Base-by-base conservation (phyloP, 2,888 invertebrate species). In the Pseudoips prasinana region DNA sequence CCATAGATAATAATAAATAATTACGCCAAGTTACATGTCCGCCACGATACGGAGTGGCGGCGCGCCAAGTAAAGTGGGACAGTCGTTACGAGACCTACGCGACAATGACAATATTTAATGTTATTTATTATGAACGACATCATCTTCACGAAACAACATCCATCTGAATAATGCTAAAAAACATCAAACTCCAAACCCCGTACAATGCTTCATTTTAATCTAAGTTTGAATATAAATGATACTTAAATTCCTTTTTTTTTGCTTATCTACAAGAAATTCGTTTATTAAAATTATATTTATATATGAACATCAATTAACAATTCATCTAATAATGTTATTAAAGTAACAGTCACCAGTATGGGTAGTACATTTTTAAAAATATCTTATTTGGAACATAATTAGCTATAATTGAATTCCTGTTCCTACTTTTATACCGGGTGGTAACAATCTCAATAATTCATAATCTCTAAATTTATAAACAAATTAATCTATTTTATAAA, bases 371-470 rank as follows among this genome's bases (percentile, higher is more conserved):
- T 65, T 65, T 62, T 64, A 66, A 54, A 42, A 51, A 64, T 61
- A 69, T 61, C 48, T 59, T 55, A 56, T 64, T 64, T 58, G 43
- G 64, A 74, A 77, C 69, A 65, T 63, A 72, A 72, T 62, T 64
- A 59, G 56, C 58, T 71, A 64, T 65, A 51, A 59, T 70, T 60
- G 57, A 67, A 64, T 70, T 67, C 63, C 69, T 72, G 66, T 66
- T 67, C 62, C 63, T 69, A 68, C 47, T 63, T 69, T 62, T 79
- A 78, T 62, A 76, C 83, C 84, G 75, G 83, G 75, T 84, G 85
- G 86, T 86, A 85, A 87, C 86, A 84, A 86, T 86, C 85, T 84
- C 82, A 73, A 74, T 76, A 73, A 75, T 75, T 74, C 75, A 71
- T 81, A 79, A 82, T 79, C 74, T 81, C 83, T 84, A 80, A 63